Base-by-base conservation (phyloP, 2,797 vertebrate genomes). In the Clarias fuscus region DNA sequence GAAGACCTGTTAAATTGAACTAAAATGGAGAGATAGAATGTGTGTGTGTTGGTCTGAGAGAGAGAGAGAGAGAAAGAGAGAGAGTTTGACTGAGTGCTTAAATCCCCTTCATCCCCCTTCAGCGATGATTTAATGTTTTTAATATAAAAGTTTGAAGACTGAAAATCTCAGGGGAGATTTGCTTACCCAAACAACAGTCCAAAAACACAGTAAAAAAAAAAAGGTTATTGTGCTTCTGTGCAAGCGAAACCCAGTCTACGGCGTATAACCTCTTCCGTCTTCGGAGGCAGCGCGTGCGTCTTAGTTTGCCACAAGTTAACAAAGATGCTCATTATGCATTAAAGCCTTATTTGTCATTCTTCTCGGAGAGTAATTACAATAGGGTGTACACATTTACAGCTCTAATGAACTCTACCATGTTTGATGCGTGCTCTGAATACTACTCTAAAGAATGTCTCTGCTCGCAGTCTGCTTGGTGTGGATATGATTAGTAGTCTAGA, bases 341-440 rank as follows among this genome's bases (percentile, higher is more conserved):
- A 87, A 82, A 87, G 84, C 85, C 89, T 90, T 89, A 91, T 92
- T 92, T 92, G 88, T 91, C 88, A 86, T 90, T 89, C 89, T 76
- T 75, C 91, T 88, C 86, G 72, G 85, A 91, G 86, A 90, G 90
- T 92, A 93, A 94, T 95, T 93, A 92, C 92, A 91, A 88, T 89
- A 88, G 87, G 88, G 89, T 93, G 88, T 92, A 92, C 90, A 92
- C 92, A 92, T 94, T 93, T 94, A 92, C 89, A 93, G 89, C 89
- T 90, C 86, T 93, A 94, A 94, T 95, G 92, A 94, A 92, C 90
- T 93, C 91, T 86, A 91, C 77, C 61, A 87, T 84, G 85, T 87
- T 77, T 64, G 62, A 61, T 85, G 82, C 84, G 85, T 89, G 90
- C 80, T 33, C 7, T 62, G 90, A 85, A 91, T 91, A 65, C 68